Evolutionary conservation across 2,888 invertebrate genomes (phyloP).

Genomic region (Spisula subtruncata): DNA sequence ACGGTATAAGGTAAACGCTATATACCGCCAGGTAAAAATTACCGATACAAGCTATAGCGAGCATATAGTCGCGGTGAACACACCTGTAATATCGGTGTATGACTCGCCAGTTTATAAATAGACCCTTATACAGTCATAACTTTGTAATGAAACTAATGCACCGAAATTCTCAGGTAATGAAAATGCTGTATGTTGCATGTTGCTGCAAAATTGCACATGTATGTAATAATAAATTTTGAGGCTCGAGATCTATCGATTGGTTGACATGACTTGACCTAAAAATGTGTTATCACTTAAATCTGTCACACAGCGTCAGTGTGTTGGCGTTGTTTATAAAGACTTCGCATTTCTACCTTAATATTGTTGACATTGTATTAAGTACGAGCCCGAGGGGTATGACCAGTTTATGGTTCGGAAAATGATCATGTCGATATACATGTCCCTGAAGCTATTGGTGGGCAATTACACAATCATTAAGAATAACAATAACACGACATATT

Average conservation of each 20-base stretch:
- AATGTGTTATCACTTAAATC: neutral
- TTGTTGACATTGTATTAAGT: slow-evolving; percentile 43
- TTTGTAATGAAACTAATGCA: neutral
- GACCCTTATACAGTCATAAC: slow-evolving; percentile 34
- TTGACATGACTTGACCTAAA: neutral
- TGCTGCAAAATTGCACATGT: neutral
- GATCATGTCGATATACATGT: neutral
- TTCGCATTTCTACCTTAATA: neutral
- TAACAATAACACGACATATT: neutral
- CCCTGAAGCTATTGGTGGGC: neutral
- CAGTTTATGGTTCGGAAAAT: neutral
- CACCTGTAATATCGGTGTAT: slow-evolving; percentile 51
- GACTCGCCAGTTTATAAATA: slow-evolving; percentile 50
- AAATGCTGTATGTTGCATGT: neutral
- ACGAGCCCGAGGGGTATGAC: neutral
- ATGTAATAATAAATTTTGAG: neutral
- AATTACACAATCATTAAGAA: neutral
- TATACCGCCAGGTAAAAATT: slow-evolving; percentile 39
- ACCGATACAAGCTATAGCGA: neutral
- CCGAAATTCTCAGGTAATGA: neutral
- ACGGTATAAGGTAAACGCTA: slow-evolving; percentile 36
- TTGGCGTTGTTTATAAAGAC: neutral
- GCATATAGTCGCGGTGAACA: slow-evolving; percentile 37
- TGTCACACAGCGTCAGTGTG: neutral
- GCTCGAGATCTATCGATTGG: neutral